Evolutionary conservation across 2,888 invertebrate species (phyloP), one percentile per base, ranked within the genome.

Genomic region (Amphipoea oculea): DNA sequence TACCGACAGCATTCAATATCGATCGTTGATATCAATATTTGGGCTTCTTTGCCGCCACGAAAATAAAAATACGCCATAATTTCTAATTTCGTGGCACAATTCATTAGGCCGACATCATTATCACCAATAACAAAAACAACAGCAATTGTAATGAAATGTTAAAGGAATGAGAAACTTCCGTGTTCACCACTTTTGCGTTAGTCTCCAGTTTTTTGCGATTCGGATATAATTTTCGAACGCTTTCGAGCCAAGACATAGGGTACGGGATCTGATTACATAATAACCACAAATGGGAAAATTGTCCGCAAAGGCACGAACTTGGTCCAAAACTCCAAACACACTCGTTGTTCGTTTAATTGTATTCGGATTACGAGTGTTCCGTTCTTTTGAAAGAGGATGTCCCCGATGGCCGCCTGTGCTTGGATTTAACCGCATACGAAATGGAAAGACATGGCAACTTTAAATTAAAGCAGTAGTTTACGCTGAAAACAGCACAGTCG

Each of bases 221-320:
- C 73, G 45, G 63, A 67, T 67, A 79, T 83, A 81, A 85, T 73
- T 83, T 85, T 79, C 69, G 68, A 82, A 81, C 76, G 67, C 54
- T 82, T 89, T 83, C 80, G 71, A 86, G 66, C 60, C 62, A 76
- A 80, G 81, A 77, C 66, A 78, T 83, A 72, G 77, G 69, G 48
- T 67, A 75, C 65, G 60, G 67, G 74, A 72, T 84, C 66, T 79
- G 74, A 88, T 88, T 88, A 84, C 82, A 81, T 79, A 78, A 85
- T 79, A 76, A 80, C 87, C 81, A 69, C 83, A 83, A 81, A 86
- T 74, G 76, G 71, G 23, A 20, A 71, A 81, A 78, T 69, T 72
- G 76, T 73, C 72, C 42, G 63, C 70, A 2, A 54, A 71, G 51
- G 66, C 70, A 81, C 67, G 29, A 83, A 71, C 70, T 67, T 69